Evolutionary conservation across 2,888 invertebrate species (phyloP), one percentile per base, ranked within the genome.

Genomic region (Synergus umbraculus): DNA sequence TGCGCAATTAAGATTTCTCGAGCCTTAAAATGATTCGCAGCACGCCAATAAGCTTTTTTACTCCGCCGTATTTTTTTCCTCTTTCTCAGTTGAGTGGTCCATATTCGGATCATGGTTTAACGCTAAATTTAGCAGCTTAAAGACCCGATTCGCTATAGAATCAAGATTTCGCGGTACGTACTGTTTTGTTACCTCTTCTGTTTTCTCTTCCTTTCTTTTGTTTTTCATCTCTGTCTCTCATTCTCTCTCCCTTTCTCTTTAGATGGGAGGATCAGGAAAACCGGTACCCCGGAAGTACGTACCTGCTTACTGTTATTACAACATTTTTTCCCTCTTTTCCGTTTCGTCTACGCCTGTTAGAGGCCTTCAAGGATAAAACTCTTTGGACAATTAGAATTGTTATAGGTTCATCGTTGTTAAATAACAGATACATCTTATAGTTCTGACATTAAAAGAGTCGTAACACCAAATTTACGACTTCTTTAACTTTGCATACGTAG

Each of bases 81-180:
- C 43, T 67, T 76, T 80, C 69, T 76, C 65, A 4, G n/a, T 8
- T 7, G 49, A 49, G 49, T 65, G 46, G 22, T 7, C 64, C 22
- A 76, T 13, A 60, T 77, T 43, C 15, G 12, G 8, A 18, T 58
- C 43, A 77, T 41, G 22, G 3, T 13, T 64, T 64, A 44, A 63
- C 4, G 37, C 29, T 78, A 54, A 78, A 69, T 78, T 69, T 76
- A 60, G 9, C 58, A 67, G 43, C 43, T 63, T 63, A 63, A 64
- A 64, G 22, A 4, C 4, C 29, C 22, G 63, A 64, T 64, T 64
- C 22, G 15, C 63, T 29, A 64, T 29, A 37, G 22, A 29, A 37
- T 64, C 64, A 64, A 64, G 37, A 64, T 37, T 64, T 64, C 37
- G 3, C 64, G 37, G 37, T 41, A 58, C 18, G 9, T 8, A 37